Evolutionary conservation across 1,140 invertebrate species (phyloP), one percentile per base, ranked within the genome.

Genomic region (Cataglyphis hispanica): DNA sequence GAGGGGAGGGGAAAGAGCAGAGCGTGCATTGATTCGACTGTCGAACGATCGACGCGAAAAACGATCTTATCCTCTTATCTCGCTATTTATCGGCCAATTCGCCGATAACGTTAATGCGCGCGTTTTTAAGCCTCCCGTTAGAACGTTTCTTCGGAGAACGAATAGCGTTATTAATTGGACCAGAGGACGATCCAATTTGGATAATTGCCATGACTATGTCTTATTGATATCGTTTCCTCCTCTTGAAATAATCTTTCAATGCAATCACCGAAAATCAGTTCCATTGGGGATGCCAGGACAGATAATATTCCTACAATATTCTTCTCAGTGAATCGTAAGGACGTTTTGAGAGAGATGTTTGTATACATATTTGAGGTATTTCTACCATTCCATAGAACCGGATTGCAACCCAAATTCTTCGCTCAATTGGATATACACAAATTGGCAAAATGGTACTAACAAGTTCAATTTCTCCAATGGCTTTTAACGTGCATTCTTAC

Each of bases 51-150:
- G 75, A 19, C 34, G 64, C 43, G 77, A 25, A 70, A 58, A 81
- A 60, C 78, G 37, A 8, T 81, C 50, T 22, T n/a, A 11, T 8
- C 37, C 5, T 50, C 8, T 81, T 72, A 72, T 72, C 66, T 58
- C 34, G 34, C 66, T 8, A 72, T 81, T 81, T 81, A 81, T 81
- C 78, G 25, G 16, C 13, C 31, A 43, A 80, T 69, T 74, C 53
- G 67, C 53, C 46, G 67, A 74, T 83, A 72, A 83, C 46, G 66
- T 74, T 84, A 74, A 46, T 75, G 81, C 70, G 34, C 58, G 40
- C 58, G 22, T 77, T 77, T 84, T 84, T 50, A 64, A 63, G 16
- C 31, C 60, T 25, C 22, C 2, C 19, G 58, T 78, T 77, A 22
- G 16, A 43, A 10, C 27, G 31, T 43, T n/a, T 22, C 11, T 81